phyloP scores from a whole-genome alignment of 2,113 vertebrate species.

The Atherinomorus stipes region DNA sequence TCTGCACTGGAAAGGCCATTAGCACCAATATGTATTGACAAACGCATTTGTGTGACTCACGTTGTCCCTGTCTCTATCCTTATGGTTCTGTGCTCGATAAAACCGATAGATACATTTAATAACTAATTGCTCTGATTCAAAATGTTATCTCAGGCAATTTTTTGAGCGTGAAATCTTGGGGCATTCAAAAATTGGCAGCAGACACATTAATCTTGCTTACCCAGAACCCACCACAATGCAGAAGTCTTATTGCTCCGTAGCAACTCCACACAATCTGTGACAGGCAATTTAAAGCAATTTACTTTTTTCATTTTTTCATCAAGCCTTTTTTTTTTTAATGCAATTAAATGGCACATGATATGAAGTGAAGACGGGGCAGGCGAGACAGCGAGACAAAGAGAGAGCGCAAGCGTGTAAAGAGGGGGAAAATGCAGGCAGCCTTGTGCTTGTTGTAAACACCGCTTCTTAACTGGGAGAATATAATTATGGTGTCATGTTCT shows the following conservation, averaged over 20 bases:
- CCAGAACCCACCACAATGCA: slow-evolving; percentile 47
- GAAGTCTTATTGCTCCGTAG: slow-evolving; percentile 53
- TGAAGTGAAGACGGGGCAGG: slow-evolving; percentile 49
- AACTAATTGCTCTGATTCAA: slow-evolving; percentile 74
- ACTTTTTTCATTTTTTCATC: slow-evolving; percentile 74
- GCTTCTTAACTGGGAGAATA: slow-evolving; percentile 77
- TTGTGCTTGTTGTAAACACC: slow-evolving; percentile 77
- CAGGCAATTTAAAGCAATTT: slow-evolving; percentile 82
- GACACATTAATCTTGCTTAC: slow-evolving; percentile 76
- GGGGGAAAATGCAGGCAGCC: slow-evolving; percentile 74
- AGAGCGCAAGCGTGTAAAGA: slow-evolving; percentile 20
- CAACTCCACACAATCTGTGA: slow-evolving; percentile 68
- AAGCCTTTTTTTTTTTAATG: slow-evolving; percentile 57
- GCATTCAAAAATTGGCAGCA: slow-evolving; percentile 61
- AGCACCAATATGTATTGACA: slow-evolving; percentile 72
- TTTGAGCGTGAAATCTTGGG: slow-evolving; percentile 50
- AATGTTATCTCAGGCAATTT: slow-evolving; percentile 66
- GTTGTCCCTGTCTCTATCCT: slow-evolving; percentile 57
- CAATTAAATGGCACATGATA: slow-evolving; percentile 77
- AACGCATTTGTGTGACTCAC: slow-evolving; percentile 63
- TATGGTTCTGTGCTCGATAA: slow-evolving; percentile 47
- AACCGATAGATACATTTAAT: slow-evolving; percentile 75
- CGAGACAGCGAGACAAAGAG: slow-evolving; percentile 37
- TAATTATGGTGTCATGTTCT: slow-evolving; percentile 81
- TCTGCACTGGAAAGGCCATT: slow-evolving; percentile 65